These are phyloP conservation scores for Moxostoma hubbsi DNA, from an alignment of 2,797 vertebrate genomes.

Conservation along the genomic window DNA sequence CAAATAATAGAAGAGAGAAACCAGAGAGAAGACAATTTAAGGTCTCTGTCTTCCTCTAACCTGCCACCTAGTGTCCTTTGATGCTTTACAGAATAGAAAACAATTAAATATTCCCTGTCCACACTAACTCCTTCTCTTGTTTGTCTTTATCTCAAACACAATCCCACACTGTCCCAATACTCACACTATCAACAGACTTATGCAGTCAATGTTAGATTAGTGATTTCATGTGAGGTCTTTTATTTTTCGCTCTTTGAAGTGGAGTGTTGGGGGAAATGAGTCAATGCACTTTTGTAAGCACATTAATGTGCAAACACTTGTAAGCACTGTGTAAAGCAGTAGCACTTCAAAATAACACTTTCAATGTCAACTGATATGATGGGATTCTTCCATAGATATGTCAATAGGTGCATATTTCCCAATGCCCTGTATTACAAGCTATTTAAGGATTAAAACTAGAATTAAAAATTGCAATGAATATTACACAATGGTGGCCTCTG, in stretches of 20 bases:
- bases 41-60: conserved; percentile 5
- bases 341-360: conserved; percentile 18
- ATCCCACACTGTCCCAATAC: background rate
- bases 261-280: conserved; percentile 37
- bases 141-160: background rate
- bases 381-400: background rate
- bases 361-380: conserved; percentile 32
- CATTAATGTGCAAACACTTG: background rate
- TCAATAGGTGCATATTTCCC: conserved; percentile 19
- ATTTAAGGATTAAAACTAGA: background rate
- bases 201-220: conserved; percentile 28
- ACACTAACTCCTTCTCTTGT: background rate
- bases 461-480: background rate
- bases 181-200: background rate
- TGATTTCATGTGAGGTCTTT: conserved; percentile 42
- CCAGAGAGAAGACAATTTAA: background rate
- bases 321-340: conserved; percentile 27
- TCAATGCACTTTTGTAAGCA: too few species aligned
- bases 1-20: conserved; percentile 4
- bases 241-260: conserved; percentile 38
- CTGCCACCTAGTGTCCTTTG: conserved; percentile 44
- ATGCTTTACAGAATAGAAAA: conserved; percentile 9
- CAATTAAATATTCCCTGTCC: conserved; percentile 9
- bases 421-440: background rate
- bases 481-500: background rate